A percentile compares a stretch with the other conserved stretches of the same genome.
Evolutionary conservation across 1,140 invertebrate species (phyloP).

Genomic region (Drosophila equinoxialis): DNA sequence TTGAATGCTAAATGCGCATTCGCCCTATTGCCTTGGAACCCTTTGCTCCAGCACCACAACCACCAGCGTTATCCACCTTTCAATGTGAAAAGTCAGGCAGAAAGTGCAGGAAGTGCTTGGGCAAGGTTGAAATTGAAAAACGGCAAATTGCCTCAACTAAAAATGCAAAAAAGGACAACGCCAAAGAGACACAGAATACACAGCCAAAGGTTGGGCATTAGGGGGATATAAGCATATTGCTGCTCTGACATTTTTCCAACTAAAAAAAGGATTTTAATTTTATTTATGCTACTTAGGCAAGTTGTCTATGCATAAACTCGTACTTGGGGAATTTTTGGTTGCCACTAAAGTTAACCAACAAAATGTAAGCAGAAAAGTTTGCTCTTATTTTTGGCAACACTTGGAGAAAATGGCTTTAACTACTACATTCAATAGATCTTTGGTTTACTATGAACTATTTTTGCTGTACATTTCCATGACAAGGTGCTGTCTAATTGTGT

Average conservation of each 20-base stretch:
- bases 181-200: not conserved
- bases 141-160: constrained; percentile 19
- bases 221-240: constrained; percentile 3
- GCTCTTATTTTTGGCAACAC: not conserved
- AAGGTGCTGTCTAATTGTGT: no score
- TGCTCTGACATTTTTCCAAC: constrained; percentile 37
- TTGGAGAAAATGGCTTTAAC: not conserved
- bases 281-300: constrained; percentile 40
- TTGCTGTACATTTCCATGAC: no score
- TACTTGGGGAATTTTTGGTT: not conserved
- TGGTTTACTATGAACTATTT: no score
- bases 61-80: not conserved
- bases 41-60: not conserved
- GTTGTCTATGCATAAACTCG: constrained; percentile 1
- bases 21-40: not conserved
- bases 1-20: constrained; percentile 56
- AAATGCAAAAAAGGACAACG: constrained; percentile 21
- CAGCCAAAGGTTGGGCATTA: constrained; percentile 7
- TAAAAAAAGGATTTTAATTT: constrained; percentile 39
- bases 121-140: constrained; percentile 23
- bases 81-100: constrained; percentile 19
- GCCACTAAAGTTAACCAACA: not conserved
- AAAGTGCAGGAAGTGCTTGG: constrained; percentile 30
- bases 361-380: not conserved
- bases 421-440: no score